Evolutionary conservation across 2,888 invertebrate genomes (phyloP).

Genomic region (Brachypterus glaber): DNA sequence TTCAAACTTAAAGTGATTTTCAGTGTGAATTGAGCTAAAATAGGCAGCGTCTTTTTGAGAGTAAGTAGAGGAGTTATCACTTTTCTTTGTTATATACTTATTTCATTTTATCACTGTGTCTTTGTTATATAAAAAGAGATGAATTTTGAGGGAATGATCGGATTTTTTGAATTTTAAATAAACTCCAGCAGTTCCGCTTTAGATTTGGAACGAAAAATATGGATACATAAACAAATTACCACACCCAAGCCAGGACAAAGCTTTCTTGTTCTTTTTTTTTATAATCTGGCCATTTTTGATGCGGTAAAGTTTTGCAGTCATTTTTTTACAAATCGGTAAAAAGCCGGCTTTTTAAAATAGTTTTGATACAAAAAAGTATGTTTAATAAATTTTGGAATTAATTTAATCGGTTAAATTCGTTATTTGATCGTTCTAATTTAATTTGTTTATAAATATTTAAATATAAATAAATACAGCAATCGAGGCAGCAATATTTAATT

Average conservation of each 20-base stretch:
- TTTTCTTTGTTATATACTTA: slow-evolving; percentile 42
- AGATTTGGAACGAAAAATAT: too few relatives aligned
- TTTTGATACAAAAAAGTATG: too few relatives aligned
- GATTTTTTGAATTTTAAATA: slow-evolving; percentile 21
- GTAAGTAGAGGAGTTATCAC: slow-evolving; percentile 39
- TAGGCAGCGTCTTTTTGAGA: slow-evolving; percentile 24
- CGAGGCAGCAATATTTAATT: too few relatives aligned
- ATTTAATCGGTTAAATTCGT: too few relatives aligned
- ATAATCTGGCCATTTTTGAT: slow-evolving; percentile 10
- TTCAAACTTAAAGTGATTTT: background rate
- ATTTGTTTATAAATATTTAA: too few relatives aligned
- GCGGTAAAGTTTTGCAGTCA: background rate
- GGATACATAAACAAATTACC: slow-evolving; percentile 4
- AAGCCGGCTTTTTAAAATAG: slow-evolving; percentile 10
- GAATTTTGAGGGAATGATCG: slow-evolving; percentile 37
- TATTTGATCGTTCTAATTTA: too few relatives aligned
- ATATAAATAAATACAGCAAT: too few relatives aligned
- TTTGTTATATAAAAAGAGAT: slow-evolving; percentile 43
- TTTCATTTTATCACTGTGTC: slow-evolving; percentile 43
- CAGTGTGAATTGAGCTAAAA: background rate
- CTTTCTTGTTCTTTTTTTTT: slow-evolving; percentile 7
- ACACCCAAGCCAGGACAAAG: slow-evolving; percentile 8
- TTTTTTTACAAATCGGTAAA: slow-evolving; percentile 1
- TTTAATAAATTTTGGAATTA: too few relatives aligned
- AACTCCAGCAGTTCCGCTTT: slow-evolving; percentile 6